A percentile compares a stretch with the other conserved stretches of the same genome.
Evolutionary conservation across 2,888 invertebrate species (phyloP).

Genomic region (Tetheella fluctuosa): DNA sequence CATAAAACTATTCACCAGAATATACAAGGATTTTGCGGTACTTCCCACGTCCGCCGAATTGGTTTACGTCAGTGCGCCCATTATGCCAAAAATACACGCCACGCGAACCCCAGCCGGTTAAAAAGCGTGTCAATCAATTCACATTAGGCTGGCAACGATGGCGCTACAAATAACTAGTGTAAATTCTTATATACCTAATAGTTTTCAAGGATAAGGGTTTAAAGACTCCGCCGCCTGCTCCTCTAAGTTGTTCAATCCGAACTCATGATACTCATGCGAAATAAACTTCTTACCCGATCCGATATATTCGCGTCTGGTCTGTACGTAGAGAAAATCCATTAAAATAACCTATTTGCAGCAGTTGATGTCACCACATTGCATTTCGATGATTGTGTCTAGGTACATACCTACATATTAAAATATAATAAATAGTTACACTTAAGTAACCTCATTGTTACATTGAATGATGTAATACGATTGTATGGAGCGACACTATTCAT

Average conservation of each 20-base stretch:
- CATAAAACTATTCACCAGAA: constrained; percentile 56
- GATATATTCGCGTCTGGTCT: no score
- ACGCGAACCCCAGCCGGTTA: constrained; percentile 62
- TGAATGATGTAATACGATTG: constrained; percentile 56
- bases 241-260: neutral
- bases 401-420: neutral
- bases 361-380: neutral
- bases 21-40: constrained; percentile 60
- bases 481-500: constrained; percentile 53
- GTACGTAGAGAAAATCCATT: no score
- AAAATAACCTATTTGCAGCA: no score
- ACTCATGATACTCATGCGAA: neutral
- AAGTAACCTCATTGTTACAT: constrained; percentile 7
- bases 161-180: constrained; percentile 48
- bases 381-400: neutral
- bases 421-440: neutral
- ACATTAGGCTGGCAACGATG: constrained; percentile 59
- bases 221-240: neutral
- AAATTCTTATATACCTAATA: constrained; percentile 18
- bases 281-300: no score
- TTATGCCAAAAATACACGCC: constrained; percentile 72
- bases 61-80: constrained; percentile 77
- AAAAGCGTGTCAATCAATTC: constrained; percentile 78
- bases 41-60: constrained; percentile 69
- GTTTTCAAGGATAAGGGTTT: no score